phyloP scores from a whole-genome alignment of 2,888 invertebrate genomes.

The Sthenelais limicola region DNA sequence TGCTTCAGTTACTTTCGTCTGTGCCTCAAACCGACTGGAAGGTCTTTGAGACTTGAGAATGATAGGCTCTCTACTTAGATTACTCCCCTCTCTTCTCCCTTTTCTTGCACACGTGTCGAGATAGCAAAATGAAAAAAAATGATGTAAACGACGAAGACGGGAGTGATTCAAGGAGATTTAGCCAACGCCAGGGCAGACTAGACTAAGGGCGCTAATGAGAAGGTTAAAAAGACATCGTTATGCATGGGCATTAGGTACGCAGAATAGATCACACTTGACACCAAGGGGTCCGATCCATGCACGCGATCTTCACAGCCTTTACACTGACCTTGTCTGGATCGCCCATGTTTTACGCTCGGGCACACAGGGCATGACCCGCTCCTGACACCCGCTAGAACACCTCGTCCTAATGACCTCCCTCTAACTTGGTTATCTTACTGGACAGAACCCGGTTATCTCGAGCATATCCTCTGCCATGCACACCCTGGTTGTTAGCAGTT shows the following conservation, averaged over 20 bases:
- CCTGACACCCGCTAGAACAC: background rate
- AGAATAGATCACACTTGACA: background rate
- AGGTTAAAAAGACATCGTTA: conserved; percentile 6
- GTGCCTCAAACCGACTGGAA: no score
- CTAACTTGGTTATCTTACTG: no score
- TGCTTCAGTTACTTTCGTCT: conserved; percentile 12
- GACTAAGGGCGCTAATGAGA: conserved; percentile 30
- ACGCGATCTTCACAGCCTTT: conserved; percentile 6
- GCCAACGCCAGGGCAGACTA: background rate
- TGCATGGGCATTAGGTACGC: conserved; percentile 12
- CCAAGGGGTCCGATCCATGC: background rate
- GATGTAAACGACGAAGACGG: background rate
- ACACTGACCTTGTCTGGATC: background rate
- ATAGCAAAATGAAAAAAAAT: no score
- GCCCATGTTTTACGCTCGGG: background rate
- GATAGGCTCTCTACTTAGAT: background rate
- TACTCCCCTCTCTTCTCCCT: background rate
- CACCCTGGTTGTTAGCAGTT: background rate
- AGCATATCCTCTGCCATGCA: background rate
- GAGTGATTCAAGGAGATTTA: background rate
- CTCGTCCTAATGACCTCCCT: no score
- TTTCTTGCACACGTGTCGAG: background rate
- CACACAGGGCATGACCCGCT: background rate
- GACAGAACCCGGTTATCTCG: no score
- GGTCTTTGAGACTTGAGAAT: background rate